Percentiles rank a stretch among this genome's conserved stretches.
These are phyloP conservation scores for Channa argus DNA, from an alignment of 2,113 vertebrate genomes.

Conservation along the genomic window DNA sequence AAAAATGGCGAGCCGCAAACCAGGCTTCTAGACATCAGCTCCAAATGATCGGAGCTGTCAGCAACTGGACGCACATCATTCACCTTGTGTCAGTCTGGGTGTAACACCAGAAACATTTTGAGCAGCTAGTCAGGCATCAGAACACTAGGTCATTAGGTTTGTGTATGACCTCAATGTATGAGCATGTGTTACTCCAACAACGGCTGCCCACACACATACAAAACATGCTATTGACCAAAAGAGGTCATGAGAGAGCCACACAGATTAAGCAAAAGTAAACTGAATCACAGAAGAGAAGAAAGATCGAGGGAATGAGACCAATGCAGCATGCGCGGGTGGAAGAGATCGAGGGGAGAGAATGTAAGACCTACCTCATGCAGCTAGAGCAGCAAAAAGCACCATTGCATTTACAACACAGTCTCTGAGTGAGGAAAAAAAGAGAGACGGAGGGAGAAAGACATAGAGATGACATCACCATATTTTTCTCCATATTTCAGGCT, in stretches of 20 bases:
- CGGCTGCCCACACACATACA: slow-evolving; percentile 3
- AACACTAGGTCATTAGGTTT: slow-evolving; percentile 11
- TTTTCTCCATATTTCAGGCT: slow-evolving; percentile 59
- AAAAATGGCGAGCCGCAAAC: background rate
- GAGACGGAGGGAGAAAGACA: slow-evolving; percentile 39
- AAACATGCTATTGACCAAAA: background rate
- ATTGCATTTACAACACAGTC: slow-evolving; percentile 57
- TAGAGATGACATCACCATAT: slow-evolving; percentile 76
- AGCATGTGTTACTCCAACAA: slow-evolving; percentile 8
- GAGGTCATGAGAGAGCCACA: background rate
- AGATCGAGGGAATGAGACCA: background rate
- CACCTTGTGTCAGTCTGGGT: background rate
- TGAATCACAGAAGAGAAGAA: background rate
- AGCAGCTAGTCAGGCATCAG: slow-evolving; percentile 2
- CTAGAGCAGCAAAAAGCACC: slow-evolving; percentile 53
- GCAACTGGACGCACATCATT: background rate
- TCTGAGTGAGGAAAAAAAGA: slow-evolving; percentile 30
- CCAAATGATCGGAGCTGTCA: background rate
- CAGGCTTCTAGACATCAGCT: background rate
- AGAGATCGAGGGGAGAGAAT: slow-evolving; percentile 13
- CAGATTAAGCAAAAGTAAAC: background rate
- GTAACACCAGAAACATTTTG: slow-evolving; percentile 6
- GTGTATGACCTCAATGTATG: slow-evolving; percentile 10
- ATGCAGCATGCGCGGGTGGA: slow-evolving; percentile 29
- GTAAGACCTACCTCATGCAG: slow-evolving; percentile 70